Conservation (phyloP, 2,888 invertebrate genomes). For the Dascillus cervinus region DNA sequence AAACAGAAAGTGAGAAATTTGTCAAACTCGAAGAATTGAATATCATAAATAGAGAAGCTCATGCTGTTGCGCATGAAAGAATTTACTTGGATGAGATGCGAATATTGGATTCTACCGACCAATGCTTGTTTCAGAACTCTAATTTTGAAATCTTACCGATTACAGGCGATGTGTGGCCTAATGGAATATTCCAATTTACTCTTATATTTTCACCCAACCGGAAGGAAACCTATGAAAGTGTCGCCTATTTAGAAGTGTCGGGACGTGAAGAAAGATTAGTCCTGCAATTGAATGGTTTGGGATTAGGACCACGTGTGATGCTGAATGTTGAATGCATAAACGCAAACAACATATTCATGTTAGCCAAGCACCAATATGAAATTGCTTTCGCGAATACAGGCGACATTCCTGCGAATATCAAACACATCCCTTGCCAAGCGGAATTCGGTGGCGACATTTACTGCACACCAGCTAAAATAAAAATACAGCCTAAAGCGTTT, state of each 20-base stretch:
- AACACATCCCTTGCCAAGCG: slow-evolving; percentile 41
- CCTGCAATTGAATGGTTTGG: slow-evolving; percentile 47
- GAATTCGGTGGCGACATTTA: slow-evolving; percentile 52
- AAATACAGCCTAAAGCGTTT: slow-evolving; percentile 46
- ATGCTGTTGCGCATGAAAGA: slow-evolving; percentile 37
- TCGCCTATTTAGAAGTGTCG: slow-evolving; percentile 52
- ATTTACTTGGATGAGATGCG: slow-evolving; percentile 40
- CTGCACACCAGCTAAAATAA: slow-evolving; percentile 44
- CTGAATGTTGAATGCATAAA: slow-evolving; percentile 51
- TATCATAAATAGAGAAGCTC: slow-evolving; percentile 29
- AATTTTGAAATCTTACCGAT: slow-evolving; percentile 47
- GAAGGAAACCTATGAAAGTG: slow-evolving; percentile 45
- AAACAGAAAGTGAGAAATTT: slow-evolving; percentile 26
- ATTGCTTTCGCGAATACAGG: slow-evolving; percentile 52
- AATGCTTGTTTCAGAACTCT: slow-evolving; percentile 32
- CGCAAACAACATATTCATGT: slow-evolving; percentile 50
- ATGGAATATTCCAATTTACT: slow-evolving; percentile 45
- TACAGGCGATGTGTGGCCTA: slow-evolving; percentile 55
- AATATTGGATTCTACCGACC: slow-evolving; percentile 27
- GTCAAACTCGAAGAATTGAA: slow-evolving; percentile 28
- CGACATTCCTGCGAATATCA: slow-evolving; percentile 51
- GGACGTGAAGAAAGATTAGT: slow-evolving; percentile 48
- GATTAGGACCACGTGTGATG: slow-evolving; percentile 50
- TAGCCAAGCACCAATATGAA: slow-evolving; percentile 53
- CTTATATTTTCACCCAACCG: slow-evolving; percentile 50